Conservation (phyloP, 2,113 vertebrate species). For the Prunella himalayana region DNA sequence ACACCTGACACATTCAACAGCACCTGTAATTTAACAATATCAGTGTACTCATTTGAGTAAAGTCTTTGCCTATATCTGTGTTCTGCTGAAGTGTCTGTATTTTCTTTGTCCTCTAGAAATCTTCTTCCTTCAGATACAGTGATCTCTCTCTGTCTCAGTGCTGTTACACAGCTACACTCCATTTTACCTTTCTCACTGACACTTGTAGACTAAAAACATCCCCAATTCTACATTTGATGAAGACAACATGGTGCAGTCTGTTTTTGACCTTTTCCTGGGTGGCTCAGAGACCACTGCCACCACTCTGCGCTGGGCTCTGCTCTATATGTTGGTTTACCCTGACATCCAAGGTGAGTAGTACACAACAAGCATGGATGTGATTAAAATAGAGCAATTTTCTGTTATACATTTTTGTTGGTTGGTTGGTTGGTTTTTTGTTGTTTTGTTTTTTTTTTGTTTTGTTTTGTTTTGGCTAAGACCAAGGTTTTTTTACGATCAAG, state of each 20-base stretch:
- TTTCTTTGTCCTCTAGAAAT: neutral
- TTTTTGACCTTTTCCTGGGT: slow-evolving; percentile 66
- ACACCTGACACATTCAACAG: neutral
- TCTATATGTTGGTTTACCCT: slow-evolving; percentile 62
- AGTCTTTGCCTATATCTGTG: neutral
- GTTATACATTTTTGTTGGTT: neutral
- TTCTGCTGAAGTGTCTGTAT: neutral
- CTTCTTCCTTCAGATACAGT: neutral
- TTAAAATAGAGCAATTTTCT: neutral
- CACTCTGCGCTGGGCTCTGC: slow-evolving; percentile 68
- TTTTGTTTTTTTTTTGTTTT: too few species aligned
- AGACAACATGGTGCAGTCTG: slow-evolving; percentile 62
- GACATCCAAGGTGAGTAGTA: slow-evolving; percentile 54
- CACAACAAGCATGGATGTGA: neutral
- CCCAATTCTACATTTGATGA: slow-evolving; percentile 56
- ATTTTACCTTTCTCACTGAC: neutral
- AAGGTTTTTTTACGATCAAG: neutral
- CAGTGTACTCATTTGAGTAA: neutral
- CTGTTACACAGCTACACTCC: neutral
- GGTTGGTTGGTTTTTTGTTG: too few species aligned
- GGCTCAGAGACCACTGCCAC: slow-evolving; percentile 65
- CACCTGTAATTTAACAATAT: neutral
- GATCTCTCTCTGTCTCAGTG: neutral
- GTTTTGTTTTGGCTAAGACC: neutral
- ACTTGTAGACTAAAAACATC: slow-evolving; percentile 4